These are phyloP conservation scores for Drosophila affinis DNA, from an alignment of 2,888 invertebrate genomes.

Conservation along the genomic window DNA sequence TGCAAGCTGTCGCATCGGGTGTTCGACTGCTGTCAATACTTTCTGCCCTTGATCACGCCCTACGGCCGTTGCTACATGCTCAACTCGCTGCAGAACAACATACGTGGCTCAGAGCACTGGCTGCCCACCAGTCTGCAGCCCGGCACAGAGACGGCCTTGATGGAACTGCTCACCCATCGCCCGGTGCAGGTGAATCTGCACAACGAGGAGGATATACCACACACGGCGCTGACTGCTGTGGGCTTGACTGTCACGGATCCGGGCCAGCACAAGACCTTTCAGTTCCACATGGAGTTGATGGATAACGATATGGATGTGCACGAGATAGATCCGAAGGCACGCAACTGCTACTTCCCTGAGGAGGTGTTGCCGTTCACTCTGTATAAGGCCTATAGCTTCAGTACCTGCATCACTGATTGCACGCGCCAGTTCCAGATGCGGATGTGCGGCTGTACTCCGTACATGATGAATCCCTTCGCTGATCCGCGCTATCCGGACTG, in stretches of 20 bases:
- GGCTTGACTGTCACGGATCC: conserved; percentile 37
- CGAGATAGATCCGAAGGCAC: conserved; percentile 86
- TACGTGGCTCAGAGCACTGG: conserved; percentile 80
- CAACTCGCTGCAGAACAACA: conserved; percentile 86
- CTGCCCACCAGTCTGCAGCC: conserved; percentile 71
- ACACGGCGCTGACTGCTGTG: conserved; percentile 62
- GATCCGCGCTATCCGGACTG: conserved; percentile 82
- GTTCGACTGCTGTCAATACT: conserved; percentile 87
- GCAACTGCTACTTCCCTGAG: conserved; percentile 89
- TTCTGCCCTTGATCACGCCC: conserved; percentile 86
- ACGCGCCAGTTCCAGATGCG: conserved; percentile 86
- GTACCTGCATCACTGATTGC: conserved; percentile 89
- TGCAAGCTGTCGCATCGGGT: conserved; percentile 85
- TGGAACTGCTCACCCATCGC: conserved; percentile 62
- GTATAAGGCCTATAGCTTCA: conserved; percentile 89
- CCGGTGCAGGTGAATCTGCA: conserved; percentile 68
- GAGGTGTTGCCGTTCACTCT: conserved; percentile 86
- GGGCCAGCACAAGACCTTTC: conserved; percentile 62
- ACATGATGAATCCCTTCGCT: conserved; percentile 86
- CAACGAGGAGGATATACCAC: conserved; percentile 82
- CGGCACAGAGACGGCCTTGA: conserved; percentile 54
- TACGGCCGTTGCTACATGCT: conserved; percentile 86
- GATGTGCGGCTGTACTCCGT: conserved; percentile 87
- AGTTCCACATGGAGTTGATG: conserved; percentile 85
- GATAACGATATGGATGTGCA: conserved; percentile 87